Conservation (phyloP, 2,888 invertebrate species). For the Yponomeuta evonymella region DNA sequence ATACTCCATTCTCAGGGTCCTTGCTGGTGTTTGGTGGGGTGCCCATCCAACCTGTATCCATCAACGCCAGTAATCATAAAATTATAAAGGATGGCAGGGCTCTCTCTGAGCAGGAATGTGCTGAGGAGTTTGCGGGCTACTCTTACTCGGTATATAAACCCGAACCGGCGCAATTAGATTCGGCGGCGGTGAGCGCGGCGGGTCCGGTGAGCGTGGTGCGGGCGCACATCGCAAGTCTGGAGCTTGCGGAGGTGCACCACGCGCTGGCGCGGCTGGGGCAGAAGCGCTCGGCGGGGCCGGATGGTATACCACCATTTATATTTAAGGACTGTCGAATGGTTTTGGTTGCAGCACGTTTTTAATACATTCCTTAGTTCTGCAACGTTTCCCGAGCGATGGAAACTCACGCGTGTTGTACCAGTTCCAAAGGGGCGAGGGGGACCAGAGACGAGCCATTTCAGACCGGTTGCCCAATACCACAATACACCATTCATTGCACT, state of each 20-base stretch:
- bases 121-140: constrained; percentile 16
- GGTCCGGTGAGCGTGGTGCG: constrained; percentile 9
- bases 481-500: too few species aligned
- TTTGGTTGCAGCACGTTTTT: constrained; percentile 16
- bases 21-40: too few species aligned
- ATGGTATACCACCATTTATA: constrained; percentile 19
- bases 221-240: constrained; percentile 2
- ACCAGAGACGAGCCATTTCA: too few species aligned
- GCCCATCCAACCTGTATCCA: too few species aligned
- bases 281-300: constrained; percentile 18
- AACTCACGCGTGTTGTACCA: too few species aligned
- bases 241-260: constrained; percentile 4
- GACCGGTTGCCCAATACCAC: too few species aligned
- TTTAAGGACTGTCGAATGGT: constrained; percentile 12
- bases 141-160: constrained; percentile 18
- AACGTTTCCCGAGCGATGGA: too few species aligned
- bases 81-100: constrained; percentile 13
- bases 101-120: constrained; percentile 11
- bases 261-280: constrained; percentile 15
- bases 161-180: background rate
- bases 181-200: background rate
- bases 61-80: background rate
- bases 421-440: too few species aligned
- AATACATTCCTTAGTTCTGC: too few species aligned
- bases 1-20: too few species aligned